phyloP scores from a whole-genome alignment of 2,113 vertebrate genomes.

The Percopsis transmontana region DNA sequence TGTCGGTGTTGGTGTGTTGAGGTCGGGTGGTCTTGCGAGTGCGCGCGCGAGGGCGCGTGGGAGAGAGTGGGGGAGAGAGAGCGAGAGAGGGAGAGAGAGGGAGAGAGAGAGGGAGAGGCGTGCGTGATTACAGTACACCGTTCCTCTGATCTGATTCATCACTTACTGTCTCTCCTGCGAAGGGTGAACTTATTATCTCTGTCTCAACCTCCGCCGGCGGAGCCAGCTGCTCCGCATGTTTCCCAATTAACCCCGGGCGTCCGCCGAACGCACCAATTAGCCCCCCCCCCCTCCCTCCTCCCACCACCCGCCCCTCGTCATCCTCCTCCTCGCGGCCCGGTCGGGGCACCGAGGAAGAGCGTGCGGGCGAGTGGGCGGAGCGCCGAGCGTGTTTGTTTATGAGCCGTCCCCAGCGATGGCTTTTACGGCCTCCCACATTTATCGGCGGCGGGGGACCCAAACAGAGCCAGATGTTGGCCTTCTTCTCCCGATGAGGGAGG shows the following conservation, averaged over 20 bases:
- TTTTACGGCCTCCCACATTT: constrained; percentile 59
- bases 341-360: no score
- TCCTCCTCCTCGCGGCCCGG: background rate
- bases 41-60: constrained; percentile 5
- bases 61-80: constrained; percentile 22
- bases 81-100: constrained; percentile 2
- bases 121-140: constrained; percentile 70
- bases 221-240: constrained; percentile 76
- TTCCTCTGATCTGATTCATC: constrained; percentile 77
- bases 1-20: background rate
- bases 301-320: background rate
- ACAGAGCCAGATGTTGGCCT: constrained; percentile 70
- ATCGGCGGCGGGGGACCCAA: constrained; percentile 60
- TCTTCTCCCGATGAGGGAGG: constrained; percentile 35
- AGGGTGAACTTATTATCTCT: constrained; percentile 77
- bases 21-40: no score
- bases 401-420: constrained; percentile 59
- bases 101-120: constrained; percentile 53
- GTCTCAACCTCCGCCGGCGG: constrained; percentile 64
- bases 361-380: constrained; percentile 11
- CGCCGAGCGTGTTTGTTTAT: constrained; percentile 62
- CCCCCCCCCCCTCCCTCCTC: constrained; percentile 20
- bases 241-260: constrained; percentile 76
- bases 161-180: constrained; percentile 67
- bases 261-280: constrained; percentile 71